Percentiles rank a stretch among this genome's conserved stretches.
Conservation (phyloP, 1,140 invertebrate species). For the Harlomillsia oculata region DNA sequence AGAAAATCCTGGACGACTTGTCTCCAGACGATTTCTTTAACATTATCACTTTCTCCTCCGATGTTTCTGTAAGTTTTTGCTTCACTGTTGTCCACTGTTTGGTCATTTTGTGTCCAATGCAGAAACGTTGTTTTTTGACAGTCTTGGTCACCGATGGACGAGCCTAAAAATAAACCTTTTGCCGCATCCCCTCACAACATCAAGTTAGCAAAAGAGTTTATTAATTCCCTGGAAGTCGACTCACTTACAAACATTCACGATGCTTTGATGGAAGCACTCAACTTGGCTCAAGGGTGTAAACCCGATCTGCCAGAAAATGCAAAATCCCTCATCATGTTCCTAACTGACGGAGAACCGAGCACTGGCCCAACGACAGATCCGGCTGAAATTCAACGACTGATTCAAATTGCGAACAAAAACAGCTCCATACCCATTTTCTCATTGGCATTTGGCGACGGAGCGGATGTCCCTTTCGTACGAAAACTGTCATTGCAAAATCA, state of each 20-base stretch:
- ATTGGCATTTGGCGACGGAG: slow-evolving; percentile 58
- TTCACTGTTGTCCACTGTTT: slow-evolving; percentile 3
- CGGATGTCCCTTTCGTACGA: slow-evolving; percentile 55
- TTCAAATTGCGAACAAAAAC: slow-evolving; percentile 5
- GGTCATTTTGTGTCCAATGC: slow-evolving; percentile 22
- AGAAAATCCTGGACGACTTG: slow-evolving; percentile 51
- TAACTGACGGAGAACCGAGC: slow-evolving; percentile 64
- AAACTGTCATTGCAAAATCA: slow-evolving; percentile 55
- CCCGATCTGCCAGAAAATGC: slow-evolving; percentile 17
- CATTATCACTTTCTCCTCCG: slow-evolving; percentile 52
- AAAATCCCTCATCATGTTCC: slow-evolving; percentile 58
- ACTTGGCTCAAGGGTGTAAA: slow-evolving; percentile 37
- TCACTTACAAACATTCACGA: slow-evolving; percentile 55
- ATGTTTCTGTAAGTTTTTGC: slow-evolving; percentile 44
- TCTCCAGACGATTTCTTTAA: slow-evolving; percentile 54
- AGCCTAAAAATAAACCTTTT: slow-evolving; percentile 19
- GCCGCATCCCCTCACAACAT: slow-evolving; percentile 46
- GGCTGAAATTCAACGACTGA: slow-evolving; percentile 42
- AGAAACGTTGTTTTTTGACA: slow-evolving; percentile 1
- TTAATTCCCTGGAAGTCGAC: slow-evolving; percentile 45
- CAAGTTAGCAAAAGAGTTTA: slow-evolving; percentile 47
- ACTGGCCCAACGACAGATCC: slow-evolving; percentile 46
- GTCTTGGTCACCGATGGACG: slow-evolving; percentile 12
- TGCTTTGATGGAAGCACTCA: slow-evolving; percentile 49
- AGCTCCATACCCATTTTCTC: slow-evolving; percentile 47